Evolutionary conservation across 2,888 invertebrate genomes (phyloP).

Genomic region (Crocallis elinguaria): DNA sequence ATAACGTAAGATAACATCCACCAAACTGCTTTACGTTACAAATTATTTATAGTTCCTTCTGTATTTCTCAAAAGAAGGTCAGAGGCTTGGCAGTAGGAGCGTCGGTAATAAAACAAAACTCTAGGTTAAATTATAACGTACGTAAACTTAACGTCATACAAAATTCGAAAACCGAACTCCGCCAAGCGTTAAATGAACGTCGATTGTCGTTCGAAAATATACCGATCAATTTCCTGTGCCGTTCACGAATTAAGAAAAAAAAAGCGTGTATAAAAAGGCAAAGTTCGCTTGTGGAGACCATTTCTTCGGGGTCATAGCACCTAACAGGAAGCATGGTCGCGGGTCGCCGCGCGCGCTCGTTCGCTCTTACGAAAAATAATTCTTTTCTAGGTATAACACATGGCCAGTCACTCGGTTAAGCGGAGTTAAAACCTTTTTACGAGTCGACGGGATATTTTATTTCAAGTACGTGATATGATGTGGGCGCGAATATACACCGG

Average conservation of each 20-base stretch:
- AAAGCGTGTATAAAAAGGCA: slow-evolving; percentile 58
- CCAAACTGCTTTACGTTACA: too few species aligned
- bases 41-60: too few species aligned
- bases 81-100: too few species aligned
- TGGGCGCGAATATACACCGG: slow-evolving; percentile 26
- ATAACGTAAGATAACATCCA: too few species aligned
- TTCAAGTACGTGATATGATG: slow-evolving; percentile 38
- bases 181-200: slow-evolving; percentile 74
- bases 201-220: slow-evolving; percentile 56
- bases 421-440: slow-evolving; percentile 40
- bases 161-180: slow-evolving; percentile 45
- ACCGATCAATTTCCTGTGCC: slow-evolving; percentile 79
- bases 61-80: too few species aligned
- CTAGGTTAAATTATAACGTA: background rate
- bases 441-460: slow-evolving; percentile 32
- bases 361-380: slow-evolving; percentile 80
- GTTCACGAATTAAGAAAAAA: slow-evolving; percentile 66
- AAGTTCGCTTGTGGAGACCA: slow-evolving; percentile 69
- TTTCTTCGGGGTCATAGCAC: slow-evolving; percentile 84
- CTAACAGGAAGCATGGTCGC: slow-evolving; percentile 78
- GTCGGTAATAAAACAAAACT: slow-evolving; percentile 2
- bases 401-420: slow-evolving; percentile 64
- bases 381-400: slow-evolving; percentile 66
- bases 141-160: slow-evolving; percentile 21
- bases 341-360: slow-evolving; percentile 76